These are phyloP conservation scores for Tonatia bakeri DNA, from an alignment of 2,113 vertebrate species.

Conservation along the genomic window DNA sequence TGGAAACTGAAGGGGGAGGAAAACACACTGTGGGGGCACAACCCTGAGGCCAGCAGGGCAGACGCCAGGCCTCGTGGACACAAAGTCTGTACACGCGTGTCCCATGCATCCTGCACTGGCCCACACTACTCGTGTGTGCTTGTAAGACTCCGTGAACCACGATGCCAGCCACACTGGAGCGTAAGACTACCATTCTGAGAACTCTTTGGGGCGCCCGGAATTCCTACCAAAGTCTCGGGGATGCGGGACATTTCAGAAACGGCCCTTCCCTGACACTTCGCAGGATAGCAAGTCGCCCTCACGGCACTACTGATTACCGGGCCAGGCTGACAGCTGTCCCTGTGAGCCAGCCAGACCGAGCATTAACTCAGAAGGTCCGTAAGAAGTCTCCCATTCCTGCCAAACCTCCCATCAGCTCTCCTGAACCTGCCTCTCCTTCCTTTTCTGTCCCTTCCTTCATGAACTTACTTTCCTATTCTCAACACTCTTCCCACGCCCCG, in stretches of 20 bases:
- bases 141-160: not conserved
- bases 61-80: rapidly evolving
- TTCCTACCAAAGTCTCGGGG: not conserved
- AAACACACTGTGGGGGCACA: not conserved
- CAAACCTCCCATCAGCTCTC: slow-evolving; percentile 1
- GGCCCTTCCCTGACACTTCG: not conserved
- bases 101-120: rapidly evolving
- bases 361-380: not conserved
- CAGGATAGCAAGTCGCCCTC: not conserved
- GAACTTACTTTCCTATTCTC: not conserved
- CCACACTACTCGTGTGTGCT: not conserved
- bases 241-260: not conserved
- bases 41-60: not conserved
- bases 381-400: not conserved
- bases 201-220: not conserved
- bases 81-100: rapidly evolving
- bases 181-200: not conserved
- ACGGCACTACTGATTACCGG: not conserved
- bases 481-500: not conserved
- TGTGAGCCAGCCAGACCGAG: not conserved
- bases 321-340: not conserved
- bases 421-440: not conserved
- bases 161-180: not conserved
- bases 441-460: not conserved
- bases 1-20: not conserved